phyloP scores from a whole-genome alignment of 1,140 invertebrate genomes.

The Drosophila nikananu region DNA sequence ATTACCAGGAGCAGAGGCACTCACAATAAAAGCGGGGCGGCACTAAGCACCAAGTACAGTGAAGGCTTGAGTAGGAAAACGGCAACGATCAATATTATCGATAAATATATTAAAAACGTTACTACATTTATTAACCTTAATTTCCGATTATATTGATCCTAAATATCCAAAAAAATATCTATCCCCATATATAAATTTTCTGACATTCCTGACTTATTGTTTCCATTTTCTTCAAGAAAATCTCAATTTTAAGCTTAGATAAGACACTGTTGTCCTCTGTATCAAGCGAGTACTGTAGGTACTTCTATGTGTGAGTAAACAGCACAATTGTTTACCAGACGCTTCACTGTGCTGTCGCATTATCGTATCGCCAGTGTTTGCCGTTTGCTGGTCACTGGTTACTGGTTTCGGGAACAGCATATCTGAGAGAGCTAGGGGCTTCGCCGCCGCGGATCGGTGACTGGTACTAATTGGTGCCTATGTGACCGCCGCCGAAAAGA shows the following conservation, averaged over 20 bases:
- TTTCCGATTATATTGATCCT: too few species aligned
- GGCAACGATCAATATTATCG: too few species aligned
- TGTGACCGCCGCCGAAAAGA: slow-evolving; percentile 22
- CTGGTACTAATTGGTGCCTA: slow-evolving; percentile 78
- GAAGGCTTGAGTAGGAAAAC: background rate
- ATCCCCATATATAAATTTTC: too few species aligned
- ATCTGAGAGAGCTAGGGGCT: slow-evolving; percentile 54
- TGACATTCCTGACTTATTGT: too few species aligned
- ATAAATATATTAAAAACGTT: too few species aligned
- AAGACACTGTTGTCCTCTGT: background rate
- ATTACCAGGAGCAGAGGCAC: slow-evolving; percentile 55
- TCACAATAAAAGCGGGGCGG: slow-evolving; percentile 57
- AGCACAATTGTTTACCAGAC: slow-evolving; percentile 39
- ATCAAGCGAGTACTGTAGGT: background rate
- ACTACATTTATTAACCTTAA: too few species aligned
- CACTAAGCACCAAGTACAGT: slow-evolving; percentile 32
- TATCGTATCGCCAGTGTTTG: slow-evolving; percentile 65
- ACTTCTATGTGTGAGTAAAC: slow-evolving; percentile 12
- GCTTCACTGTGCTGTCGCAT: slow-evolving; percentile 43
- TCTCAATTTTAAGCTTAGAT: too few species aligned
- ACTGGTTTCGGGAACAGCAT: slow-evolving; percentile 61
- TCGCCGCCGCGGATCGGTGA: slow-evolving; percentile 52
- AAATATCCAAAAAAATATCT: background rate
- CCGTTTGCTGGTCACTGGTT: slow-evolving; percentile 47
- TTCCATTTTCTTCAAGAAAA: background rate